phyloP scores from a whole-genome alignment of 2,113 vertebrate genomes.

The Petrocephalus microphthalmus region DNA sequence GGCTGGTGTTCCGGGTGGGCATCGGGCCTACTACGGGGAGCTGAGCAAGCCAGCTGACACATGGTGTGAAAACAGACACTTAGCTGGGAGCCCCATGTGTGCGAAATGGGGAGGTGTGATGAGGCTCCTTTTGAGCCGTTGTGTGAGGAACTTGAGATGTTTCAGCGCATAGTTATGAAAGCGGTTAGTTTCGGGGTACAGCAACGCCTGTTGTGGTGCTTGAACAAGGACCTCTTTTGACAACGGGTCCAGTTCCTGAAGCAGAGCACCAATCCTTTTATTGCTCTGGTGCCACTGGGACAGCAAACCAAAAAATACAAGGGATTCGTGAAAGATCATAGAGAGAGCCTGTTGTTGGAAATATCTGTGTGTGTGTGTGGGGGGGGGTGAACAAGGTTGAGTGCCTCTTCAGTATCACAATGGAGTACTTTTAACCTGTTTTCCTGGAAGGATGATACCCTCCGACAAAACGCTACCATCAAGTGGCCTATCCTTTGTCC shows the following conservation, averaged over 20 bases:
- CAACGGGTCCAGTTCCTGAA: background rate
- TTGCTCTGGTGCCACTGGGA: background rate
- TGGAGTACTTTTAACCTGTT: background rate
- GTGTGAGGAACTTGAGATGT: conserved; percentile 19
- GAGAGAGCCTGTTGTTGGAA: background rate
- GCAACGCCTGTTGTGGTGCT: background rate
- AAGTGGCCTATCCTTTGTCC: background rate
- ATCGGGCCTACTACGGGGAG: background rate
- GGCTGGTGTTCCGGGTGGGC: background rate
- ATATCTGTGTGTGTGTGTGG: background rate
- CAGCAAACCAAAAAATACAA: background rate
- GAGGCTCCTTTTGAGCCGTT: background rate
- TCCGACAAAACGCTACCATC: background rate
- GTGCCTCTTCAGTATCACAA: background rate
- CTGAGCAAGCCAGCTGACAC: background rate
- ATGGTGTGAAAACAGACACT: background rate
- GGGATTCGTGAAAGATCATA: background rate
- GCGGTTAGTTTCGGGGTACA: background rate
- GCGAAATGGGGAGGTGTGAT: background rate
- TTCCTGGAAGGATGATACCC: background rate
- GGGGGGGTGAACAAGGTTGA: no score
- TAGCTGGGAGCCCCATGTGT: background rate
- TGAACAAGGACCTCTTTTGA: background rate
- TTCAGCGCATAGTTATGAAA: background rate
- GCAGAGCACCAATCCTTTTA: background rate